Base-by-base conservation (phyloP, 2,113 vertebrate species). In the Festucalex cinctus region DNA sequence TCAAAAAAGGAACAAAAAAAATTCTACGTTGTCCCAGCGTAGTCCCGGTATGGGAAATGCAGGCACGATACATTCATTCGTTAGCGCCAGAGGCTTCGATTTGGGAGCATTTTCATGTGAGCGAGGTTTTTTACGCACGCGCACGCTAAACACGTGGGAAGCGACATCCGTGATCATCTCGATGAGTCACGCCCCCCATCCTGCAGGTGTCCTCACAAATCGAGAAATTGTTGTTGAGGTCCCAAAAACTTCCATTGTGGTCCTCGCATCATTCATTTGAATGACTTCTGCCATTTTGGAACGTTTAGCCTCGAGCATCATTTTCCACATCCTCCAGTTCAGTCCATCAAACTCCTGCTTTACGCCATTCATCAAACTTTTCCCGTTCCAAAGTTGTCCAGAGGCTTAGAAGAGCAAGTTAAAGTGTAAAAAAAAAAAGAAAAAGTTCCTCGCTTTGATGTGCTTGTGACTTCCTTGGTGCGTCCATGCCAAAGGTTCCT, bases 41-140 rank as follows among this genome's bases (percentile, higher is more conserved):
- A 61, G 72, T 63, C 76, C 75, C 63, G 73, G 71, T 80, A 79
- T 75, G 56, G 72, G 65, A 71, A 70, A 83, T 65, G 82, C 81
- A 87, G 83, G 82, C 81, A 84, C 81, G 67, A 76, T 79, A 85
- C 83, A 90, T 90, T 90, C 88, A 88, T 74, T 83, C 78, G 68
- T 57, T 74, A 71, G 81, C 65, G 70, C 61, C 56, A 58, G 70
- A 81, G 63, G 48, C 70, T 68, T 70, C 62, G 67, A 79, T 73
- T 75, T 22, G 12, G 39, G 78, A 77, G 74, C 68, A 59, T 65
- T 66, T 66, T n/a, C 63, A 68, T 57, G 61, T 32, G 48, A 76
- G 67, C 37, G 58, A 60, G 35, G 54, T 5, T 1, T 37, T 36
- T 37, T 6, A 60, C 32, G 56, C 28, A 58, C 56, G 28, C 19